Conservation (phyloP, 2,113 vertebrate genomes). For the Chaetura pelagica region DNA sequence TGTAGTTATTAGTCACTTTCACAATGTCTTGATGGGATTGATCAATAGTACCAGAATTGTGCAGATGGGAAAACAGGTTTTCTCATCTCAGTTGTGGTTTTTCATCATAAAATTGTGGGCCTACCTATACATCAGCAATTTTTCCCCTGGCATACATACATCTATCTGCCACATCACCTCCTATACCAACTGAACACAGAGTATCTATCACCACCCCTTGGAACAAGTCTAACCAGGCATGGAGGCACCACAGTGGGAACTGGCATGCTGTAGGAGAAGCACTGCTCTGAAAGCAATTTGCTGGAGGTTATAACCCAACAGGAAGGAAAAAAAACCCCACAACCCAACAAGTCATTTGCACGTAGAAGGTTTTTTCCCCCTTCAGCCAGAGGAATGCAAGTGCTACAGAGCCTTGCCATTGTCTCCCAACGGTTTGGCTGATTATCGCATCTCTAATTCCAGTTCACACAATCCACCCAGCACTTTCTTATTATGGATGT, state of each 20-base stretch:
- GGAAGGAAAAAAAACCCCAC: neutral
- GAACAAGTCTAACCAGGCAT: neutral
- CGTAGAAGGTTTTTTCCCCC: neutral
- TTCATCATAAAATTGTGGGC: neutral
- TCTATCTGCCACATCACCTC: neutral
- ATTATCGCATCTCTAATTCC: conserved; percentile 71
- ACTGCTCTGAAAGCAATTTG: neutral
- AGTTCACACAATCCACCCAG: conserved; percentile 38
- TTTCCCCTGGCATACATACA: neutral
- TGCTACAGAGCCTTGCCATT: conserved; percentile 7
- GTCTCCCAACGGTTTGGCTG: conserved; percentile 32
- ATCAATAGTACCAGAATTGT: neutral
- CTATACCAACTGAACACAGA: neutral
- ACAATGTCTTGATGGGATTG: neutral
- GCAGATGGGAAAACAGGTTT: neutral
- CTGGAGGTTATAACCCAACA: neutral
- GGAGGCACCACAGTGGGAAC: neutral
- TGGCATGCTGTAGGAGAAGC: neutral
- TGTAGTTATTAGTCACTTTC: neutral
- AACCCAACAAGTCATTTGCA: neutral
- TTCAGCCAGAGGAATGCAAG: neutral
- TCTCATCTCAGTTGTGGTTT: neutral
- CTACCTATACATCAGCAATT: neutral
- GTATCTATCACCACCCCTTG: neutral
- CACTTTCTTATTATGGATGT: conserved; percentile 74